Conservation (phyloP, 2,888 invertebrate species). For the Anthoptus insignis region DNA sequence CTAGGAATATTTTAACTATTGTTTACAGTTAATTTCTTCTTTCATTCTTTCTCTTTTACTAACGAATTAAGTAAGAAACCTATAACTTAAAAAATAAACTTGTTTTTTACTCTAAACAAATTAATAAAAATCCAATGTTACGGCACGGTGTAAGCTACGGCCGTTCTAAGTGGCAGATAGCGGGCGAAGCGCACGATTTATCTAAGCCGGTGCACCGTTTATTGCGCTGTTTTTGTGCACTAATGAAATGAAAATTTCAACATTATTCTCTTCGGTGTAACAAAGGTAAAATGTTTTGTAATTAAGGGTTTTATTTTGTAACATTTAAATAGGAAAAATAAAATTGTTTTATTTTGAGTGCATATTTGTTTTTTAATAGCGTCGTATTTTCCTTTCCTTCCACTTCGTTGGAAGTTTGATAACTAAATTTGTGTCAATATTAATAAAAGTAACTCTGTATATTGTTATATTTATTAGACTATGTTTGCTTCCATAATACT, state of each 20-base stretch:
- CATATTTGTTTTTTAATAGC: too few species aligned
- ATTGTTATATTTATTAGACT: too few species aligned
- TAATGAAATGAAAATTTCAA: constrained; percentile 64
- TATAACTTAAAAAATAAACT: not conserved
- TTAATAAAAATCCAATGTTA: constrained; percentile 43
- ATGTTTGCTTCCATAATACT: too few species aligned
- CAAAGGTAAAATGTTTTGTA: constrained; percentile 9
- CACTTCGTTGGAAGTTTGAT: too few species aligned
- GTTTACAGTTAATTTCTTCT: too few species aligned
- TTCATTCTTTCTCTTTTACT: too few species aligned
- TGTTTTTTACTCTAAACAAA: not conserved
- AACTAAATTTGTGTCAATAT: too few species aligned
- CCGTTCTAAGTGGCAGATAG: constrained; percentile 68
- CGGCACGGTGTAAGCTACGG: constrained; percentile 60
- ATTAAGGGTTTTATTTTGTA: not conserved
- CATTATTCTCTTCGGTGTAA: constrained; percentile 45
- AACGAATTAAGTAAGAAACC: constrained; percentile 18
- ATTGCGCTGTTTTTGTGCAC: constrained; percentile 64
- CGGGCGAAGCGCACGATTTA: constrained; percentile 70
- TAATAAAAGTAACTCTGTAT: too few species aligned
- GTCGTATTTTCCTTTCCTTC: too few species aligned
- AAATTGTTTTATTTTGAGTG: not conserved
- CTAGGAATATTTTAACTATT: too few species aligned
- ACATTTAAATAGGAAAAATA: not conserved
- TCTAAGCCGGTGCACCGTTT: constrained; percentile 67